Evolutionary conservation across 2,113 vertebrate species (phyloP).

Genomic region (Sinosuthora webbiana): DNA sequence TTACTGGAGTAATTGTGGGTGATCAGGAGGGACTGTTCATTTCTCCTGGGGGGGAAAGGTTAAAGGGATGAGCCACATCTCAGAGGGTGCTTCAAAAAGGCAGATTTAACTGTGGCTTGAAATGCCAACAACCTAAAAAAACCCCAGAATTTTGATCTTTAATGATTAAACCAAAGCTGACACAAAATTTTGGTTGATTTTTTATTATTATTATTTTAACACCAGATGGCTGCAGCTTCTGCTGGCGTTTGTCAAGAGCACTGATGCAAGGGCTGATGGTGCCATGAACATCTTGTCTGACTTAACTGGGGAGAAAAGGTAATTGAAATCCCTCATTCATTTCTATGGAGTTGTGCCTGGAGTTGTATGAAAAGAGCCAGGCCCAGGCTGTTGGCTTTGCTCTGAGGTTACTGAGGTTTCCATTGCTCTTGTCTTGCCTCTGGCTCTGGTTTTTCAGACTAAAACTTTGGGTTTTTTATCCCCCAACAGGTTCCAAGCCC

Average conservation of each 20-base stretch:
- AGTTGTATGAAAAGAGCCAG: not conserved
- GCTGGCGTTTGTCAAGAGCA: slow-evolving; percentile 67
- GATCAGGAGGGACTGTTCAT: not conserved
- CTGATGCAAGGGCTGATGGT: slow-evolving; percentile 54
- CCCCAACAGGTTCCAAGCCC: slow-evolving; percentile 75
- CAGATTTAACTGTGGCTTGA: not conserved
- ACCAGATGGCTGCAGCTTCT: slow-evolving; percentile 82
- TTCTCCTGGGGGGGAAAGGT: not conserved
- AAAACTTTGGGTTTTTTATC: not conserved
- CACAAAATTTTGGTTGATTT: not conserved
- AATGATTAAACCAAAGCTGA: not conserved
- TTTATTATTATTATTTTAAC: not conserved
- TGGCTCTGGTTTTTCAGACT: not conserved
- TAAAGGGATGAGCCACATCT: not conserved
- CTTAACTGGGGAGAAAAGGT: slow-evolving; percentile 81
- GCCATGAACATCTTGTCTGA: slow-evolving; percentile 77
- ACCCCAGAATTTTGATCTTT: not conserved
- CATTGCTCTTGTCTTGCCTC: not conserved
- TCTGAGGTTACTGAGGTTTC: not conserved
- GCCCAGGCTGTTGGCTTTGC: not conserved
- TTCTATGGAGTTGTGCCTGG: not conserved
- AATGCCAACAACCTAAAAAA: not conserved
- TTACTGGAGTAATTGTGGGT: fast-evolving
- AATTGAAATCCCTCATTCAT: not conserved
- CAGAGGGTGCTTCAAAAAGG: not conserved